Percentiles rank a stretch among this genome's conserved stretches.
phyloP scores from a whole-genome alignment of 1,140 invertebrate species.

The Drosophila baimaii region DNA sequence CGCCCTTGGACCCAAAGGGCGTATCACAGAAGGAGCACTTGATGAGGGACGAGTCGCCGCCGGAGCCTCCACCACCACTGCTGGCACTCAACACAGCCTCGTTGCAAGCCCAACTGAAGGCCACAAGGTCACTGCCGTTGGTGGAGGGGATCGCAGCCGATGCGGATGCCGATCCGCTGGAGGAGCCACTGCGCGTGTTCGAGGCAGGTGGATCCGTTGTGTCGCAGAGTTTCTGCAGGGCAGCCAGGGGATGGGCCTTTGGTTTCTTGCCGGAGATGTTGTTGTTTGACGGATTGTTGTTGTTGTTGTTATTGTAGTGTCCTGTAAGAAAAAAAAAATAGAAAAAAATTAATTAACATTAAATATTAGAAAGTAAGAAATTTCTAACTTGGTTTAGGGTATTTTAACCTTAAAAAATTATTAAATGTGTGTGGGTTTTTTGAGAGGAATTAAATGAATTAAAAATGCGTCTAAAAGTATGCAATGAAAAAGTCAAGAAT shows the following conservation, averaged over 20 bases:
- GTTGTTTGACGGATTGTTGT: conserved; percentile 53
- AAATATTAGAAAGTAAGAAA: no score
- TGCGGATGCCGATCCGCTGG: conserved; percentile 69
- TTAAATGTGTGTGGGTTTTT: no score
- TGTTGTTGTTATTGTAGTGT: conserved; percentile 69
- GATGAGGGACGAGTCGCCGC: conserved; percentile 88
- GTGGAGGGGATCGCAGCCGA: conserved; percentile 67
- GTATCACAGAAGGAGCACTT: conserved; percentile 98
- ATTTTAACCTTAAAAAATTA: no score
- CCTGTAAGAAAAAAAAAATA: conserved; percentile 20
- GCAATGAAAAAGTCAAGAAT: no score
- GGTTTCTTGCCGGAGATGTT: conserved; percentile 85
- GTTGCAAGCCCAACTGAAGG: conserved; percentile 97
- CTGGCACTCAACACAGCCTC: conserved; percentile 92
- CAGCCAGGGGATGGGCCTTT: conserved; percentile 94
- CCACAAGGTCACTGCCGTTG: conserved; percentile 88
- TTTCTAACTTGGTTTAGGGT: no score
- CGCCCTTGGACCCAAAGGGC: conserved; percentile 97
- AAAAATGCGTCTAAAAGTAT: no score
- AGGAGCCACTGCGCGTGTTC: conserved; percentile 61
- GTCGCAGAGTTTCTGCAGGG: conserved; percentile 96
- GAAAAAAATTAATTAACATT: neutral
- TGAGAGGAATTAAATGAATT: no score
- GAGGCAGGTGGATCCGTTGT: conserved; percentile 86
- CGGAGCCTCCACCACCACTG: conserved; percentile 8